Conservation (phyloP, 2,888 invertebrate species). For the Synanthedon formicaeformis region DNA sequence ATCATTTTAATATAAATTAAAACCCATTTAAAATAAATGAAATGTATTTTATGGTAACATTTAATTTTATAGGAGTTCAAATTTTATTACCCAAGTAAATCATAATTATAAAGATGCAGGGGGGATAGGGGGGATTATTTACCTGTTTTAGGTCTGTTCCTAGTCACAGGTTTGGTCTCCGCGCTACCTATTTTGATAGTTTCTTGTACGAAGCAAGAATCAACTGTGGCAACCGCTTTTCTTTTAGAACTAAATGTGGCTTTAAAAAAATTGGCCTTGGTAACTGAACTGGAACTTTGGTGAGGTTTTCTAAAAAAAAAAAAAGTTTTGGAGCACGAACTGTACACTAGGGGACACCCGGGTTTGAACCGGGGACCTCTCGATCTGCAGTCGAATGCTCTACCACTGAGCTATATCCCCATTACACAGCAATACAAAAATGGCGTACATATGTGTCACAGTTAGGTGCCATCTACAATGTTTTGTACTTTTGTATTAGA, state of each 20-base stretch:
- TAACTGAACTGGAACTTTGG: conserved; percentile 22
- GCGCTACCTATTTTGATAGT: conserved; percentile 64
- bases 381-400: conserved; percentile 70
- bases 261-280: conserved; percentile 53
- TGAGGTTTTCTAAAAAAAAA: conserved; percentile 28
- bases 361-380: conserved; percentile 70
- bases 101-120: background rate
- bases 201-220: conserved; percentile 33
- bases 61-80: background rate
- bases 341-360: conserved; percentile 70
- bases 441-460: conserved; percentile 9
- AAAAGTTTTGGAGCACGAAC: too few relatives aligned
- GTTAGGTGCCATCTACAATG: conserved; percentile 20
- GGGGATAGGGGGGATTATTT: conserved; percentile 3
- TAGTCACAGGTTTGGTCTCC: conserved; percentile 63
- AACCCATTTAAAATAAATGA: conserved; percentile 7
- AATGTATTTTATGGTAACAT: background rate
- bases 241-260: conserved; percentile 60
- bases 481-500: background rate
- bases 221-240: conserved; percentile 51
- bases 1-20: too few relatives aligned
- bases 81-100: background rate
- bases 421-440: conserved; percentile 16
- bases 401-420: conserved; percentile 70
- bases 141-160: conserved; percentile 62